These are phyloP conservation scores for Urocitellus parryii DNA, from an alignment of 2,113 vertebrate species.

Conservation along the genomic window DNA sequence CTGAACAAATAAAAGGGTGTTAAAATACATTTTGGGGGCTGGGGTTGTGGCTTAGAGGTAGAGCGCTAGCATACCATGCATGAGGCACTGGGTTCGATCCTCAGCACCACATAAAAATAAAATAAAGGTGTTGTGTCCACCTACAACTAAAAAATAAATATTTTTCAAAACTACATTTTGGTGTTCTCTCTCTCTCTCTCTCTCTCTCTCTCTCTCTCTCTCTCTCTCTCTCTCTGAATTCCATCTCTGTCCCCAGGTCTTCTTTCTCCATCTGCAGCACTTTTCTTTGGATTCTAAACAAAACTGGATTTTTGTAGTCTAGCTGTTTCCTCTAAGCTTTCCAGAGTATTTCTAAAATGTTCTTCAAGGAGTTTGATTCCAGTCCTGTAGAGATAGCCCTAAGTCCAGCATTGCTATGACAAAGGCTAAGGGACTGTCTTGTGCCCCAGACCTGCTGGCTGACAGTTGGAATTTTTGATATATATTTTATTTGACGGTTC, in stretches of 20 bases:
- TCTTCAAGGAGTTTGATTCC: constrained; percentile 54
- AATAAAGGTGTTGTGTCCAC: too few relatives aligned
- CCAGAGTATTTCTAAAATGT: constrained; percentile 58
- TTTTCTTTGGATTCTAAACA: constrained; percentile 32
- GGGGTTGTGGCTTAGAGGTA: too few relatives aligned
- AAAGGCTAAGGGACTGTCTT: constrained; percentile 51
- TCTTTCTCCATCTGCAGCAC: background rate
- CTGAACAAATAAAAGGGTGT: background rate
- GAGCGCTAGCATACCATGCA: too few relatives aligned
- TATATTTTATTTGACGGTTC: constrained; percentile 76
- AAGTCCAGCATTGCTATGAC: constrained; percentile 32
- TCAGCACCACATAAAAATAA: too few relatives aligned
- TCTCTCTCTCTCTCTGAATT: background rate
- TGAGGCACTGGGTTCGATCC: too few relatives aligned
- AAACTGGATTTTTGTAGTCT: constrained; percentile 27
- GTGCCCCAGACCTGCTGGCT: constrained; percentile 52
- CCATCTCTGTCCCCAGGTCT: background rate
- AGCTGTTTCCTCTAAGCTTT: background rate
- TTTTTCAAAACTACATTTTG: too few relatives aligned
- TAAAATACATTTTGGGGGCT: background rate
- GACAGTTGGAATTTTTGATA: constrained; percentile 77
- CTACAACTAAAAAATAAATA: too few relatives aligned
- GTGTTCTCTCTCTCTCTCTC: too few relatives aligned
- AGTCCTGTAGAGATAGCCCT: background rate
- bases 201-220: too few relatives aligned